Evolutionary conservation across 1,140 invertebrate genomes (phyloP).

Genomic region (Pygmarrhopalites habei): DNA sequence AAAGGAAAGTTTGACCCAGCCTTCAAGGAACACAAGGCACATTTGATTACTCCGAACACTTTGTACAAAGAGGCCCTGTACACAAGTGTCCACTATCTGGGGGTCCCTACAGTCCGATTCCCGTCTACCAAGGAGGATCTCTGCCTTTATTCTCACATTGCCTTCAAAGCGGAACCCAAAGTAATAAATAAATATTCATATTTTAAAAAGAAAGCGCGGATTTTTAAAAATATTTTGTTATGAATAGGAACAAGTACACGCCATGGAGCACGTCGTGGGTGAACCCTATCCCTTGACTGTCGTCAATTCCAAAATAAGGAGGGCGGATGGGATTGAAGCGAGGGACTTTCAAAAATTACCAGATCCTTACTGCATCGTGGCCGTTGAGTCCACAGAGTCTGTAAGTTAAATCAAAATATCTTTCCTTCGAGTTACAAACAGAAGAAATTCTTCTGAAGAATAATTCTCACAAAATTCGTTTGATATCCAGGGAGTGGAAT

Average conservation of each 20-base stretch:
- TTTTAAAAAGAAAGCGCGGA: neutral
- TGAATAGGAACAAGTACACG: constrained; percentile 23
- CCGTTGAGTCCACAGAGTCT: constrained; percentile 30
- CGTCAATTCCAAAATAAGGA: constrained; percentile 24
- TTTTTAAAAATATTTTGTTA: too few relatives aligned
- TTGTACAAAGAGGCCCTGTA: constrained; percentile 35
- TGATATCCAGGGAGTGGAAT: constrained; percentile 27
- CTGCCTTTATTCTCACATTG: constrained; percentile 24
- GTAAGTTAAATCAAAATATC: constrained; percentile 3
- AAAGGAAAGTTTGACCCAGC: neutral
- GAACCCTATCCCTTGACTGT: constrained; percentile 32
- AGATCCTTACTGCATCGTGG: constrained; percentile 32
- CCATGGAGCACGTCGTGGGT: constrained; percentile 23
- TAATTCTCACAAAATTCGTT: too few relatives aligned
- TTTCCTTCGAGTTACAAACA: too few relatives aligned
- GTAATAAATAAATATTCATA: constrained; percentile 5
- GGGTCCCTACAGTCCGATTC: constrained; percentile 19
- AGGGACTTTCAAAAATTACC: neutral
- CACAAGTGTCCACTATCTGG: constrained; percentile 31
- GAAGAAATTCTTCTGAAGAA: too few relatives aligned
- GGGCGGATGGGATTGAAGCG: constrained; percentile 11
- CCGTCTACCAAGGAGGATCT: constrained; percentile 25
- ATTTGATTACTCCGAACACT: constrained; percentile 15
- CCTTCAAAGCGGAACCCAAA: constrained; percentile 21
- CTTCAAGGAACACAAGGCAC: neutral